Base-by-base conservation (phyloP, 1,140 invertebrate species). In the Holotrichia oblita region DNA sequence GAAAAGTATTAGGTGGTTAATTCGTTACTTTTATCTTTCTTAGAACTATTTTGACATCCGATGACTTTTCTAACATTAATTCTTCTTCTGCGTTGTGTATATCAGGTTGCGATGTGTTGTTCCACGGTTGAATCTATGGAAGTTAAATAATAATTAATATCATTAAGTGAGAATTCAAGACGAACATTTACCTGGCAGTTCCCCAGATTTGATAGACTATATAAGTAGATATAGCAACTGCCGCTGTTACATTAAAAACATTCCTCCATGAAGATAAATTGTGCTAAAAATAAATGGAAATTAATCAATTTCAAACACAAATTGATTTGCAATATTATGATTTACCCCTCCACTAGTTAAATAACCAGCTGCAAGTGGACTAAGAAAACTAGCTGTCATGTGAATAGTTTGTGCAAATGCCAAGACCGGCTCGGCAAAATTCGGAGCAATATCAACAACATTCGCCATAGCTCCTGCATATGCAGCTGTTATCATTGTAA, bases 401-500 rank as follows among this genome's bases (percentile, higher is more conserved):
- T 94, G 93, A 81, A 94, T 93, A 59, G 93, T 94, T 87, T 94
- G 93, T 81, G 92, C 91, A 85, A 93, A 94, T 9, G 92, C 92
- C 80, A 94, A 84, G 79, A 93, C 91, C 40, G 92, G 92, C 44
- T 92, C 92, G 78, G 92, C 92, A 82, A 93, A 91, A 87, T 93
- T 94, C 48, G 93, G 92, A 7, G 92, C 92, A 76, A 94, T 92
- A 82, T 94, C 93, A 17, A 94, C 92, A 80, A 93, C 91, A 82
- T 91, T 93, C 0, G 92, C 92, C 93, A 94, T 94, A n/a, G 93
- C 92, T 75, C 93, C 93, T 6, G 92, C 93, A 84, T 94, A 94
- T 0, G 92, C 90, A 42, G 93, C 92, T 59, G 92, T 93, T 81
- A 94, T 92, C 24, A 93, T 86, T 73, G 91, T 92, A n/a, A 94